These are phyloP conservation scores for Lagenorhynchus albirostris DNA, from an alignment of 2,113 vertebrate species.

Conservation along the genomic window DNA sequence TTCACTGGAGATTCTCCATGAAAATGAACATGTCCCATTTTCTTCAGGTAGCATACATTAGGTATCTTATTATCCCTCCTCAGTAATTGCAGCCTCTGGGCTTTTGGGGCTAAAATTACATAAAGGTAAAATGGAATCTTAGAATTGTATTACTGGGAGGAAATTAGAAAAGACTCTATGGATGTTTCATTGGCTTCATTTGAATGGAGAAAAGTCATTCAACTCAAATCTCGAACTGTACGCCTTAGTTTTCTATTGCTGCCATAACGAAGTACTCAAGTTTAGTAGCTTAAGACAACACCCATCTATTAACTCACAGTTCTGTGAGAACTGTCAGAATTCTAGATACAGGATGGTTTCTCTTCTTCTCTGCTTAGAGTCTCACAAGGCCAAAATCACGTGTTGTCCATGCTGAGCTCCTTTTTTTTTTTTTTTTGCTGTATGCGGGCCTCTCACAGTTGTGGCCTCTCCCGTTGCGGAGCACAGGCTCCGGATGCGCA, in stretches of 20 bases:
- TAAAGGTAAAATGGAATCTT: conserved; percentile 35
- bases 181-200: background rate
- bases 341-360: background rate
- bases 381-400: background rate
- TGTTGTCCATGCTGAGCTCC: background rate
- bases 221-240: background rate
- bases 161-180: background rate
- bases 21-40: conserved; percentile 61
- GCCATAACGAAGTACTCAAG: background rate
- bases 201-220: background rate
- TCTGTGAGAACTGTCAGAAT: background rate
- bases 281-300: background rate
- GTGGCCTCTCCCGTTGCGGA: too few species aligned
- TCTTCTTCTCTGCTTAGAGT: background rate
- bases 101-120: conserved; percentile 45
- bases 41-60: conserved; percentile 53
- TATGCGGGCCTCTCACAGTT: too few species aligned
- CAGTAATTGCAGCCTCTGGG: conserved; percentile 57
- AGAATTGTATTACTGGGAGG: background rate
- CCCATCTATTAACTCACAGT: background rate
- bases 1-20: background rate
- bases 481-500: too few species aligned
- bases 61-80: conserved; percentile 58
- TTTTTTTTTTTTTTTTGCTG: too few species aligned
- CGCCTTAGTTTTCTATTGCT: background rate